A percentile compares a stretch with the other conserved stretches of the same genome.
phyloP scores from a whole-genome alignment of 2,797 vertebrate species.

The Erithacus rubecula region DNA sequence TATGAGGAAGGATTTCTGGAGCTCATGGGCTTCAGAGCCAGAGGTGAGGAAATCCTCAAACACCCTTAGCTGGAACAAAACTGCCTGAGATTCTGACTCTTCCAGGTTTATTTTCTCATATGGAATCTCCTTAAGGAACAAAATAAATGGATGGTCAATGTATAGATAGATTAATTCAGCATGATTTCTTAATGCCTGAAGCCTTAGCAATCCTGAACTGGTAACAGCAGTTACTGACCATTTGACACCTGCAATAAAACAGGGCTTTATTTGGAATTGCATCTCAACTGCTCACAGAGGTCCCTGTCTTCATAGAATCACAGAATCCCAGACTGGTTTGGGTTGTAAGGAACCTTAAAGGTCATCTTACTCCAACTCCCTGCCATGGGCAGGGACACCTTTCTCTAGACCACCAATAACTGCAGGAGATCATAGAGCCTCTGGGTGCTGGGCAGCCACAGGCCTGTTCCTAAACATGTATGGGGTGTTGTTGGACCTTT shows the following conservation, averaged over 20 bases:
- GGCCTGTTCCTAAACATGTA: background rate
- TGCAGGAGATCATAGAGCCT: background rate
- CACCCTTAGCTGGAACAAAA: background rate
- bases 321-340: background rate
- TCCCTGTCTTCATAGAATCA: background rate
- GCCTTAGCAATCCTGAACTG: background rate
- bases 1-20: background rate
- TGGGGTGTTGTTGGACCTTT: background rate
- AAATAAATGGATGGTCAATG: background rate
- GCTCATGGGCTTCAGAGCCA: background rate
- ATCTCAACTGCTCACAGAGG: background rate
- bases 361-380: background rate
- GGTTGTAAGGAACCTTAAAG: background rate
- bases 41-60: background rate
- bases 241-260: background rate
- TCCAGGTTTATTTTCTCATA: background rate
- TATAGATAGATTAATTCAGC: background rate
- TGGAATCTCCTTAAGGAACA: background rate
- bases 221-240: background rate
- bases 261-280: fast-evolving
- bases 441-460: background rate
- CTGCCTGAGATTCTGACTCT: background rate
- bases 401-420: background rate
- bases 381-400: background rate
- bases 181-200: background rate